Evolutionary conservation across 1,140 invertebrate genomes (phyloP), one percentile per base, ranked within the genome.

Genomic region (Sycophaga agraensis): DNA sequence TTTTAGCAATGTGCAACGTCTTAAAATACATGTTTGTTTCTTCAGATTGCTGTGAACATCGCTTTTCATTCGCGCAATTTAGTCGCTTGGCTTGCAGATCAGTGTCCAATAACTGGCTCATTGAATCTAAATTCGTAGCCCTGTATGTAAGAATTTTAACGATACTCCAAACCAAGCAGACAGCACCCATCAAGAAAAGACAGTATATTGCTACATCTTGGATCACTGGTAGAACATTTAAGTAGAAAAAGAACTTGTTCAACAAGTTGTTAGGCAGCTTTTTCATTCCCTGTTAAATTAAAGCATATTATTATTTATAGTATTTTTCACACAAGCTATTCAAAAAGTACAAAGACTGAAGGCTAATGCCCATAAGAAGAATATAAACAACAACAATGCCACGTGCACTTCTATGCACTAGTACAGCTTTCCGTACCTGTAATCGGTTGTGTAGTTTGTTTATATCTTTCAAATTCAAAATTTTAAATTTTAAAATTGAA

Each of bases 201-300:
- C 82, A 51, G 73, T 89, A 91, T 67, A 84, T 86, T 0, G 82
- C 70, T 0, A 82, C 69, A 16, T 82, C 74, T 70, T 88, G 84
- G 0, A 85, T 72, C 0, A 84, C 59, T 4, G 90, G 90, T 6
- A 90, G 68, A 2, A 89, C 77, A 57, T 89, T 88, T 2, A 92
- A 70, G 63, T 91, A 91, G 0, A 92, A 71, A 64, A 84, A 84
- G 71, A 93, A 91, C n/a, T 84, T 84, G 4, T 80, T 75, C 26
- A 83, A 80, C 68, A 92, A 73, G 0, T 63, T 70, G 2, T 84
- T 73, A 1, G 90, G 87, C 3, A 93, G 76, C 7, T 81, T 75
- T 58, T 85, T 80, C 86, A 92, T 86, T 69, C 85, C 85, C 90
- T 92, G 81, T 34, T 67, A 65, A 68, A 63, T 46, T 42, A 49